These are phyloP conservation scores for Phenganax subtilis DNA, from an alignment of 92 coral and sea anemone genomes.

Conservation along the genomic window DNA sequence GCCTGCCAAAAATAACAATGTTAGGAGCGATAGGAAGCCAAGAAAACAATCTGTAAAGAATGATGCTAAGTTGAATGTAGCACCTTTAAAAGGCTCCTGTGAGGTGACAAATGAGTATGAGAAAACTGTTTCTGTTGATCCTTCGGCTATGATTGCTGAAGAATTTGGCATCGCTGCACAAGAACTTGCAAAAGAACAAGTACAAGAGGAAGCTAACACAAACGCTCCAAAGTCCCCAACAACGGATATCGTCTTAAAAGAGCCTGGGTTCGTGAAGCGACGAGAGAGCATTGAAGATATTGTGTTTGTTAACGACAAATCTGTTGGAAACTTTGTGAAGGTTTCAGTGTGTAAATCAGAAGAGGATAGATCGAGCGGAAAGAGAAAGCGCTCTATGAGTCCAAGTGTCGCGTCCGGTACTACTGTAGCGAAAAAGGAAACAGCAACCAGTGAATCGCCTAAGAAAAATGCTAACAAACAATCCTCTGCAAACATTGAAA, in stretches of 20 bases:
- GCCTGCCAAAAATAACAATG: neutral
- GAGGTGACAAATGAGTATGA: neutral
- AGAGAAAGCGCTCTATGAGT: slow-evolving; percentile 14
- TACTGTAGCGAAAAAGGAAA: neutral
- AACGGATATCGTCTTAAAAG: slow-evolving; percentile 8
- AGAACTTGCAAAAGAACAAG: neutral
- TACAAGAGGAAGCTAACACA: neutral
- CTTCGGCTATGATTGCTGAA: neutral
- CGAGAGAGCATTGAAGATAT: neutral
- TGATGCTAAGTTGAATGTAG: neutral
- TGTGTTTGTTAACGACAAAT: slow-evolving; percentile 30
- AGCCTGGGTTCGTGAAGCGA: neutral
- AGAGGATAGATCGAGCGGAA: neutral
- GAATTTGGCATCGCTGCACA: neutral
- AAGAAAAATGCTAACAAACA: neutral
- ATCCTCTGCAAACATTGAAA: neutral
- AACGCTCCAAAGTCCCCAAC: neutral
- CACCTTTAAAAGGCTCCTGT: neutral
- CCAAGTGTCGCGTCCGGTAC: neutral
- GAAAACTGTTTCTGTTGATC: neutral
- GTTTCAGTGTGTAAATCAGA: neutral
- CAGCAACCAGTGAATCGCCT: neutral
- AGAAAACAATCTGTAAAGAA: neutral
- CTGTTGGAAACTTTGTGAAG: slow-evolving; percentile 10
- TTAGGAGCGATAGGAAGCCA: neutral